These are phyloP conservation scores for Spinibarbus caldwelli DNA, from an alignment of 2,797 vertebrate species.

Conservation along the genomic window DNA sequence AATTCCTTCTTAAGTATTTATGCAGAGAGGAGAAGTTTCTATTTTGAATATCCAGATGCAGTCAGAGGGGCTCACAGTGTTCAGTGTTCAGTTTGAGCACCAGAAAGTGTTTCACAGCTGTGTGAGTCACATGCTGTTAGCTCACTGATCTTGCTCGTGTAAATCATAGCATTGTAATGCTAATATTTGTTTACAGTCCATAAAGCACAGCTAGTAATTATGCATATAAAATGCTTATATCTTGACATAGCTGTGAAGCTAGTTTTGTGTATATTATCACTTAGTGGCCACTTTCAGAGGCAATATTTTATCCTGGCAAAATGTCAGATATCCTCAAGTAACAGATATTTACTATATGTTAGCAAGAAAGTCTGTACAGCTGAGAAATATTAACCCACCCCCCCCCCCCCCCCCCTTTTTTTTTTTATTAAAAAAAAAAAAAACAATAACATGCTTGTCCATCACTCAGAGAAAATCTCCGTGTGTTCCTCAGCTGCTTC, in stretches of 20 bases:
- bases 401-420: too few species aligned
- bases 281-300: not conserved
- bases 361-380: constrained; percentile 43
- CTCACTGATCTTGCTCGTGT: not conserved
- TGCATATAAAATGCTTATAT: constrained; percentile 6
- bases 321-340: constrained; percentile 16
- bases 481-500: not conserved
- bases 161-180: constrained; percentile 1
- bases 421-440: too few species aligned
- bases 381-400: not conserved
- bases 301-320: not conserved
- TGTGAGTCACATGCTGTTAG: not conserved
- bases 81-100: not conserved
- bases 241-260: not conserved
- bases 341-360: constrained; percentile 4
- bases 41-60: not conserved
- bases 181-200: not conserved
- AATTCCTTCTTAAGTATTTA: not conserved
- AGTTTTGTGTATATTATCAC: not conserved
- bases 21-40: not conserved
- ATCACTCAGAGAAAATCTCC: not conserved
- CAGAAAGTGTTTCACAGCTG: not conserved
- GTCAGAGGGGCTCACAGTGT: not conserved
- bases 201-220: not conserved
- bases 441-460: not conserved